These are phyloP conservation scores for Cygnus buccinator DNA, from an alignment of 2,113 vertebrate genomes.

Conservation along the genomic window DNA sequence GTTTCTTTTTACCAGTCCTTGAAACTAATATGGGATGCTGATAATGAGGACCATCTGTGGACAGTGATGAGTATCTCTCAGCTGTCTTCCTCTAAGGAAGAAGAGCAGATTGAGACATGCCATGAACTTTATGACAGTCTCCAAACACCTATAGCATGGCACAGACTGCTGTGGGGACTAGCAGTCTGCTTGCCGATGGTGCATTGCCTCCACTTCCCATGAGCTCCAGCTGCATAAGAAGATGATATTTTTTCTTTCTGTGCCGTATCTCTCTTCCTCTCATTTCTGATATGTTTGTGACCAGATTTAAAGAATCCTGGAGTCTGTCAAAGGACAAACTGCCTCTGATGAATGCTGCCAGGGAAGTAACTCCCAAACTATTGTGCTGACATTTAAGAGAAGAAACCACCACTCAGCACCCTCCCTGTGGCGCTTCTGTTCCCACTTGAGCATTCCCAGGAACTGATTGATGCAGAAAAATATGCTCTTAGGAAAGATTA, in stretches of 20 bases:
- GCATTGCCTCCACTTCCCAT: not conserved
- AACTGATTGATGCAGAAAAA: not conserved
- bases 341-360: not conserved
- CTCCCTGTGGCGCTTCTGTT: not conserved
- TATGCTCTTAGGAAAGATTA: not conserved
- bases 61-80: not conserved
- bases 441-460: not conserved
- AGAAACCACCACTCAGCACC: not conserved
- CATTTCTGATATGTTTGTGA: not conserved
- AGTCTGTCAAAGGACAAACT: not conserved
- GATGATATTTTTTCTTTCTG: not conserved
- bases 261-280: not conserved
- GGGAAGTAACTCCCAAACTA: not conserved
- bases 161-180: not conserved
- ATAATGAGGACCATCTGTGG: not conserved
- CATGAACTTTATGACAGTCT: not conserved
- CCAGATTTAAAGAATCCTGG: not conserved
- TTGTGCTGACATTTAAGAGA: not conserved
- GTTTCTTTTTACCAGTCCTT: not conserved
- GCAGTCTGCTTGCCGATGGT: not conserved
- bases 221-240: not conserved
- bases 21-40: not conserved
- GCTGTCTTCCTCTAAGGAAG: not conserved
- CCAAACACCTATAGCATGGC: fast-evolving
- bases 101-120: not conserved